Conservation (phyloP, 1,140 invertebrate species). For the Drosophila watanabei region DNA sequence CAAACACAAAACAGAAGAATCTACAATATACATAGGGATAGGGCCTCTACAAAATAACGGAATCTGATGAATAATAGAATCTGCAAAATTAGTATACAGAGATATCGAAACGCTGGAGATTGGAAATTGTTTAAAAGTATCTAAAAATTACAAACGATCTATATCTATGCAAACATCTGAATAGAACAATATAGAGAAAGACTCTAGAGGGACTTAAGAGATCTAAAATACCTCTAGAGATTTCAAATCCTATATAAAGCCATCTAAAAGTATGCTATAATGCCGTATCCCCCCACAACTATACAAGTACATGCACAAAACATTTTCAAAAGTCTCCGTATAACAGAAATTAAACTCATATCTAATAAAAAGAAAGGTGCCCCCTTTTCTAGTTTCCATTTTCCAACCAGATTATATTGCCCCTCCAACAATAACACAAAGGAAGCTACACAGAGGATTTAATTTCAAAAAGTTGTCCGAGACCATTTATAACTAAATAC, state of each 20-base stretch:
- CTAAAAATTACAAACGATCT: not conserved
- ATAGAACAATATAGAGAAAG: not conserved
- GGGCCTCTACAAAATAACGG: no score
- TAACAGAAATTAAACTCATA: not conserved
- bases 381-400: not conserved
- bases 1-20: not conserved
- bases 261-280: not conserved
- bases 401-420: not conserved
- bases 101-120: no score
- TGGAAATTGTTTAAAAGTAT: not conserved
- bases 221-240: not conserved
- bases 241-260: not conserved
- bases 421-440: conserved; percentile 10
- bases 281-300: not conserved
- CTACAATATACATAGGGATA: not conserved
- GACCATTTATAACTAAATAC: conserved; percentile 21
- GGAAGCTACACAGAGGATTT: not conserved
- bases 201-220: not conserved
- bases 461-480: conserved; percentile 12
- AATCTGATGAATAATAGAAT: not conserved
- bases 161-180: not conserved
- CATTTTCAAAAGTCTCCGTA: not conserved
- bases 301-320: not conserved
- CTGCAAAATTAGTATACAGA: no score
- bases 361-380: not conserved